A percentile compares a stretch with the other conserved stretches of the same genome.
Conservation (phyloP, 2,113 vertebrate species). For the Saimiri boliviensis region DNA sequence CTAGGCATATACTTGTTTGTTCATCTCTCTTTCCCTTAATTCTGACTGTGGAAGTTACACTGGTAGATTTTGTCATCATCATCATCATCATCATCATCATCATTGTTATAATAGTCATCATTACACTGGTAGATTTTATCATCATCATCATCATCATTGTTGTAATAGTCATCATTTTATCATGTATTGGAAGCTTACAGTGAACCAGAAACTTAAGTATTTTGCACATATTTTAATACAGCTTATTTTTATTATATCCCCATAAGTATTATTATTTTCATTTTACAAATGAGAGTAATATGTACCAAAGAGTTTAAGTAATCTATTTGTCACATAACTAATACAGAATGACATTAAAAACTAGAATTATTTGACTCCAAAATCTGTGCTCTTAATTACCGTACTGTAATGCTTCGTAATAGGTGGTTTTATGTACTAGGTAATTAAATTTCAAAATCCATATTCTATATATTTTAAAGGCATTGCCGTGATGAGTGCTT, state of each 20-base stretch:
- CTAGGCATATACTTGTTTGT: neutral
- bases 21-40: neutral
- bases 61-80: neutral
- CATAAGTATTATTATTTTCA: neutral
- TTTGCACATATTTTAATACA: neutral
- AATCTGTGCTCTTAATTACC: neutral
- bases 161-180: too few species aligned
- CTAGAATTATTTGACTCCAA: neutral
- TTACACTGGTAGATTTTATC: fast-evolving
- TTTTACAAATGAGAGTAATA: neutral
- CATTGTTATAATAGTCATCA: too few species aligned
- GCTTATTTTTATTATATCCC: neutral
- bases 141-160: fast-evolving
- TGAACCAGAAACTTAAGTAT: neutral
- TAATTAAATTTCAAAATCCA: neutral
- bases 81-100: fast-evolving
- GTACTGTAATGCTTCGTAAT: fast-evolving
- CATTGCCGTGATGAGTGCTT: too few species aligned
- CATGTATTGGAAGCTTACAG: neutral
- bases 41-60: neutral
- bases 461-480: neutral
- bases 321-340: neutral
- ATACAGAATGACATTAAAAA: too few species aligned
- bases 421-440: neutral
- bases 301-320: neutral